Evolutionary conservation across 2,113 vertebrate genomes (phyloP), one percentile per base, ranked within the genome.

Genomic region (Nicator chloris): DNA sequence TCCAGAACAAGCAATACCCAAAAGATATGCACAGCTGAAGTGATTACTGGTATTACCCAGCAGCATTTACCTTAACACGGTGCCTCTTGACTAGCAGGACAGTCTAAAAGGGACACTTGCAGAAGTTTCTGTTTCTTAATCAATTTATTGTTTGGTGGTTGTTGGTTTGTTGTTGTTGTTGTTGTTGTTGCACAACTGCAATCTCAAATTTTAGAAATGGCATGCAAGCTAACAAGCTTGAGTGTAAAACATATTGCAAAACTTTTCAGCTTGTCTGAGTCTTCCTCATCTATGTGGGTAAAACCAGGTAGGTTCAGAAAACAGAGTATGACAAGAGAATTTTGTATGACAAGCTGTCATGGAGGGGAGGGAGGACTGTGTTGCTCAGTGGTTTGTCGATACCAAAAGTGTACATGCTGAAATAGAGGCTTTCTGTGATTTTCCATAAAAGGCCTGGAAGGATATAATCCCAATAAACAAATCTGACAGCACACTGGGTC

Each of bases 381-480:
- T 81, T 80, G 30, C 59, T 91, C 92, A 79, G 47, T 4, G 2
- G 45, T 70, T 61, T 92, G 91, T 83, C 81, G 83, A 76, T 73
- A 64, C 0, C 6, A 78, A 53, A 87, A 61, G 50, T 73, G 60
- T 82, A 45, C 11, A 1, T 59, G 28, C 68, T 80, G 24, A 57
- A 82, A 64, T 9, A 63, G 86, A 11, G 4, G 21, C 26, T 81
- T 66, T 91, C 88, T 22, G 57, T 50, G 51, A 51, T 89, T 94
- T 77, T 76, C 94, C 78, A 73, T 88, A 88, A 92, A 90, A 70
- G 72, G 80, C 21, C 60, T 91, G 89, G 82, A 89, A 93, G 54
- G 77, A 80, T 40, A 20, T 75, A 76, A 95, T 95, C 50, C 56
- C 31, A 87, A 82, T 69, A 91, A 89, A 82, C 33, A 76, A 77